These are phyloP conservation scores for Hyposmocoma kahamanoa DNA, from an alignment of 1,140 invertebrate species.

Conservation along the genomic window DNA sequence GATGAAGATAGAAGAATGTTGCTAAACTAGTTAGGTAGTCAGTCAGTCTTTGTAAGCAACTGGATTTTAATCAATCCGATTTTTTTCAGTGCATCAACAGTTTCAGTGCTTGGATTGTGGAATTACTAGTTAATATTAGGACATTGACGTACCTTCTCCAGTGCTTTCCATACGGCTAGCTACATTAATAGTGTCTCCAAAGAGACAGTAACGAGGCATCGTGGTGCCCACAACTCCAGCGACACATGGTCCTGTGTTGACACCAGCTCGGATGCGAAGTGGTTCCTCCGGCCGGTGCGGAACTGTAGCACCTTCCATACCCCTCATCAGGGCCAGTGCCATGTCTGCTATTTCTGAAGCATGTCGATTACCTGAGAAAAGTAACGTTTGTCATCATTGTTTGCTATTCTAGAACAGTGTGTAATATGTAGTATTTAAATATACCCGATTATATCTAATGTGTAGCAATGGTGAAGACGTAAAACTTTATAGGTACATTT, in stretches of 20 bases:
- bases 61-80: no score
- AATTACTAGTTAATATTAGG: no score
- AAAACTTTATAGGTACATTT: not conserved
- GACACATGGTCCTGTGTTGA: slow-evolving; percentile 77
- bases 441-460: no score
- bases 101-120: no score
- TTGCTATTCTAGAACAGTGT: no score
- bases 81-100: no score
- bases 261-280: slow-evolving; percentile 75
- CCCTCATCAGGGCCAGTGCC: slow-evolving; percentile 74
- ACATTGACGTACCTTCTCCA: slow-evolving; percentile 86
- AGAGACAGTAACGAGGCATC: slow-evolving; percentile 81
- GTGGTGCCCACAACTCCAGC: slow-evolving; percentile 78
- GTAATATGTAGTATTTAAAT: no score
- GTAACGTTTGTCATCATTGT: no score
- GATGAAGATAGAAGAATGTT: no score
- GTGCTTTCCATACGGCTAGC: slow-evolving; percentile 91
- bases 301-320: slow-evolving; percentile 70
- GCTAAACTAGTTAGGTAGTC: no score
- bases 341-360: slow-evolving; percentile 77
- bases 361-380: slow-evolving; percentile 58
- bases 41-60: no score
- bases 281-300: slow-evolving; percentile 75
- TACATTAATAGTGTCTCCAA: slow-evolving; percentile 90
- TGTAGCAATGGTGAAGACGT: no score